Percentiles rank a stretch among this genome's conserved stretches.
Conservation (phyloP, 2,113 vertebrate species). For the Todiramphus chloris region DNA sequence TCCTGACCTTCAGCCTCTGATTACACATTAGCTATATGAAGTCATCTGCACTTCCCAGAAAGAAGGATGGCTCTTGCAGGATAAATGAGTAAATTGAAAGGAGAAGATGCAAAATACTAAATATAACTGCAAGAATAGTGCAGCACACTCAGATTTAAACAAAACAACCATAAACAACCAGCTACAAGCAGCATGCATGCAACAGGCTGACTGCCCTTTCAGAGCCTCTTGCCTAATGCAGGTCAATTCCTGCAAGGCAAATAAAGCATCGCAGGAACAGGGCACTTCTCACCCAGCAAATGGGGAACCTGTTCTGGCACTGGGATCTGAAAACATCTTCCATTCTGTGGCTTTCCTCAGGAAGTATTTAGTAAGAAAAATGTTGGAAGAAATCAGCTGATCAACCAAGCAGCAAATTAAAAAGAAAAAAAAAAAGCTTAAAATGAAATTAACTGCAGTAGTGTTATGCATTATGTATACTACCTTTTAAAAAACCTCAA, state of each 20-base stretch:
- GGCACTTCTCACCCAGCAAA: background rate
- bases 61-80: background rate
- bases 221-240: conserved; percentile 29
- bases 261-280: conserved; percentile 42
- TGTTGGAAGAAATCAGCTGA: conserved; percentile 15
- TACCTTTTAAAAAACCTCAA: conserved; percentile 65
- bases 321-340: background rate
- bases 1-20: background rate
- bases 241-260: conserved; percentile 50
- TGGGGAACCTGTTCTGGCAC: background rate
- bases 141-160: background rate
- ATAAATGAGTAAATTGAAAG: background rate
- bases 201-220: conserved; percentile 61
- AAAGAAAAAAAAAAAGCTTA: conserved; percentile 59
- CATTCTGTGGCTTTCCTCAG: background rate
- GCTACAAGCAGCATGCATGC: background rate
- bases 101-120: background rate
- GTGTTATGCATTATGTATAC: conserved; percentile 60
- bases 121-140: background rate
- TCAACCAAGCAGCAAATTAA: conserved; percentile 50
- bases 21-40: accelerated
- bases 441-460: conserved; percentile 64
- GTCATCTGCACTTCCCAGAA: background rate
- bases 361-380: conserved; percentile 26
- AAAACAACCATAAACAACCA: conserved; percentile 28